Percentiles rank a stretch among this genome's conserved stretches.
Evolutionary conservation across 2,797 vertebrate species (phyloP).

Genomic region (Urophycis tenuis): DNA sequence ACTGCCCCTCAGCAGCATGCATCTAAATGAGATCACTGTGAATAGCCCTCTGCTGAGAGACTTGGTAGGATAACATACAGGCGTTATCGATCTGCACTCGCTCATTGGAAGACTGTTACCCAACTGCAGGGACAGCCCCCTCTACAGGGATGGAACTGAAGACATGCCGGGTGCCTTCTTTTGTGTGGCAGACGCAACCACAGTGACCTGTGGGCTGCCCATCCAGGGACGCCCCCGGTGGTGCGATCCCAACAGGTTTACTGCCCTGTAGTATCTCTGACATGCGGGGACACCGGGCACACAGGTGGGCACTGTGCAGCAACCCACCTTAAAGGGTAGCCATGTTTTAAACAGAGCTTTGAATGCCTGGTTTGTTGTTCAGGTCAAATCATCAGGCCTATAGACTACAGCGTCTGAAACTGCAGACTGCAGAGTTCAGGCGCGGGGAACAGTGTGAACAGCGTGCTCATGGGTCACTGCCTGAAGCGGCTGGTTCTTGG

Average conservation of each 20-base stretch:
- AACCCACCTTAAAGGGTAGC: not conserved
- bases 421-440: not conserved
- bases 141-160: not conserved
- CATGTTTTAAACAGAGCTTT: not conserved
- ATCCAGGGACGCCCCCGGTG: not conserved
- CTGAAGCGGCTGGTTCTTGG: not conserved
- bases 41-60: not conserved
- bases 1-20: not conserved
- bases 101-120: not conserved
- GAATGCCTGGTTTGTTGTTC: not conserved
- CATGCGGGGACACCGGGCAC: not conserved
- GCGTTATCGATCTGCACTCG: not conserved
- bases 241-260: not conserved
- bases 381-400: not conserved
- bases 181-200: not conserved
- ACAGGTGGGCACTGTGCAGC: not conserved
- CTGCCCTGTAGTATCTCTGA: not conserved
- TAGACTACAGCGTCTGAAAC: not conserved
- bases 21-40: not conserved
- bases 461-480: not conserved
- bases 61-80: too few species aligned
- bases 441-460: not conserved
- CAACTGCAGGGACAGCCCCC: not conserved
- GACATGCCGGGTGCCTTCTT: not conserved
- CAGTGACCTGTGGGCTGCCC: not conserved